Conservation (phyloP, 1,140 invertebrate species). For the Panagrolaimus sp. region DNA sequence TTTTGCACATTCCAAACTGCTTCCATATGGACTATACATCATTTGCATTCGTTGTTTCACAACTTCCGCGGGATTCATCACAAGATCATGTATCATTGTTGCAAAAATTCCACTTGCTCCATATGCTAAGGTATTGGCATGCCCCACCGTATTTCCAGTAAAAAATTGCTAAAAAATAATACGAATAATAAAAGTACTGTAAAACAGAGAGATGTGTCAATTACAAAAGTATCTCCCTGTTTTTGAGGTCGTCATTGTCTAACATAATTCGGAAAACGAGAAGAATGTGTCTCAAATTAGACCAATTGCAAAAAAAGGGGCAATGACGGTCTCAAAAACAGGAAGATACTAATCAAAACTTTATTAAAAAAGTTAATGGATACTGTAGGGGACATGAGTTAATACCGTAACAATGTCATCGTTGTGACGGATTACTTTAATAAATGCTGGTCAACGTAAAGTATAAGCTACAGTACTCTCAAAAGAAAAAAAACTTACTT, state of each 20-base stretch:
- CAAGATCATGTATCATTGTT: conserved; percentile 88
- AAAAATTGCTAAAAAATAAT: conserved; percentile 40
- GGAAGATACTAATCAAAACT: too few species aligned
- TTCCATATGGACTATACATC: conserved; percentile 85
- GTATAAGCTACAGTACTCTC: too few species aligned
- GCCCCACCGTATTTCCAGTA: conserved; percentile 51
- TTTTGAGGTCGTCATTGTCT: background rate
- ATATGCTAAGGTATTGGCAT: conserved; percentile 53
- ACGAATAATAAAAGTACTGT: background rate
- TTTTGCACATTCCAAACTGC: conserved; percentile 73
- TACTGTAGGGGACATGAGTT: too few species aligned
- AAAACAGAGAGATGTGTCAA: too few species aligned
- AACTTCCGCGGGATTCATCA: conserved; percentile 98
- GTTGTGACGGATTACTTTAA: too few species aligned
- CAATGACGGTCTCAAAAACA: too few species aligned
- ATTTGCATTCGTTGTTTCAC: conserved; percentile 99
- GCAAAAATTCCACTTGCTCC: conserved; percentile 67
- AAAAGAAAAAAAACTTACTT: conserved; percentile 65
- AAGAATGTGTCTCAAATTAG: conserved; percentile 62
- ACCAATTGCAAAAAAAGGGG: too few species aligned
- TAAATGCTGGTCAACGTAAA: too few species aligned
- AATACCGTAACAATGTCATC: too few species aligned
- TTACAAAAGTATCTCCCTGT: background rate
- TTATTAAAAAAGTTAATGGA: too few species aligned
- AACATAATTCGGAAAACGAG: conserved; percentile 1